Percentiles rank a stretch among this genome's conserved stretches.
phyloP scores from a whole-genome alignment of 2,797 vertebrate species.

The Tragopan temminckii region DNA sequence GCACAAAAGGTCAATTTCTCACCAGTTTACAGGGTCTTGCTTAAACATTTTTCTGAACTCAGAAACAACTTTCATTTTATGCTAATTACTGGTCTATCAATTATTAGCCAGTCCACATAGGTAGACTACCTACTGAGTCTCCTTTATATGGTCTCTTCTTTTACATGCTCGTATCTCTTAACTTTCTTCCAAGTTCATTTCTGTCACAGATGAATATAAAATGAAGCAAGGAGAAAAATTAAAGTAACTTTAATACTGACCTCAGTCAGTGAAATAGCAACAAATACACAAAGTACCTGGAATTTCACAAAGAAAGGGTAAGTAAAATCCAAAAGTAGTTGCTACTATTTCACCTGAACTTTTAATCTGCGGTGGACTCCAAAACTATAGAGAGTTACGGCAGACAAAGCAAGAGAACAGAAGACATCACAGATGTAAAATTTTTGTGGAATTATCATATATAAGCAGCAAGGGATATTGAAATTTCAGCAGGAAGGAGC shows the following conservation, averaged over 20 bases:
- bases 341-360: neutral
- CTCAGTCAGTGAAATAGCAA: neutral
- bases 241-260: neutral
- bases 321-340: neutral
- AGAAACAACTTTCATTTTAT: neutral
- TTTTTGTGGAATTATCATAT: neutral
- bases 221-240: fast-evolving
- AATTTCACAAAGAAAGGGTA: neutral
- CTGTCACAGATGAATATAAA: neutral
- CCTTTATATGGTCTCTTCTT: neutral
- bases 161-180: neutral
- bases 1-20: slow-evolving; percentile 56
- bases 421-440: neutral
- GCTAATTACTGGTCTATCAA: fast-evolving
- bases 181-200: neutral
- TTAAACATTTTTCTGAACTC: slow-evolving; percentile 69
- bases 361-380: neutral
- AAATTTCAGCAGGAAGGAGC: neutral
- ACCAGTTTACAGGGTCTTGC: slow-evolving; percentile 70
- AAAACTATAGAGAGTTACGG: neutral
- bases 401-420: neutral
- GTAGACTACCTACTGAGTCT: neutral
- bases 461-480: neutral
- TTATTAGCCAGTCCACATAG: neutral
- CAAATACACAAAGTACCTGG: neutral